A percentile compares a stretch with the other conserved stretches of the same genome.
Conservation (phyloP, 2,797 vertebrate genomes). For the Heliangelus exortis region DNA sequence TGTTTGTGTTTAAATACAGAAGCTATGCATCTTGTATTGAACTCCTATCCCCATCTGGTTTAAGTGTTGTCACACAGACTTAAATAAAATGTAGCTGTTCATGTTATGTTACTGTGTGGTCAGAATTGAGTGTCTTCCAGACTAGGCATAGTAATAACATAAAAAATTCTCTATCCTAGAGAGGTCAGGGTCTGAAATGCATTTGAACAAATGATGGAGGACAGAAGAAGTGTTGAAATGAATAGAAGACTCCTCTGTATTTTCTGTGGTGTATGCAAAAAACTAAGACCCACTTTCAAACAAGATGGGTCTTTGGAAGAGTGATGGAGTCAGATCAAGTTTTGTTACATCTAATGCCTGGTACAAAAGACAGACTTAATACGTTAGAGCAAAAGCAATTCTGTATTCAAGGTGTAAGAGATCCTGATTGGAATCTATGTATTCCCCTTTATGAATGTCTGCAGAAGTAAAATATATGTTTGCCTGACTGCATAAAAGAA, state of each 20-base stretch:
- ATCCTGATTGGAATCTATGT: neutral
- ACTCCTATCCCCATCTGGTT: neutral
- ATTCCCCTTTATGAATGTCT: neutral
- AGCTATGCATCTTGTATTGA: neutral
- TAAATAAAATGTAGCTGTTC: neutral
- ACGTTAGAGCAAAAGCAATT: neutral
- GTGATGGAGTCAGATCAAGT: neutral
- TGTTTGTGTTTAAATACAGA: neutral
- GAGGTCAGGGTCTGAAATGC: neutral
- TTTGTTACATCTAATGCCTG: neutral
- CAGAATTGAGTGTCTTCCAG: neutral
- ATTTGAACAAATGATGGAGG: neutral
- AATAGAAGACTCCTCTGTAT: neutral
- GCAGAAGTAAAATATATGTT: neutral
- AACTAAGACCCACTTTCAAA: neutral
- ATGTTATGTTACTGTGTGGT: neutral
- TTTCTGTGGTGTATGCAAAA: neutral
- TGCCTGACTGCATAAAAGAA: neutral
- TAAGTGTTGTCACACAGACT: neutral
- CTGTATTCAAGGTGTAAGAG: neutral
- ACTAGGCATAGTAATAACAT: neutral
- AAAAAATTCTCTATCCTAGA: neutral
- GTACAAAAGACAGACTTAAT: neutral
- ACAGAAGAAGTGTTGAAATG: neutral
- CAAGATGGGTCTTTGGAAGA: neutral